Percentiles rank a stretch among this genome's conserved stretches.
Conservation (phyloP, 2,888 invertebrate genomes). For the Neoscelio sp. region DNA sequence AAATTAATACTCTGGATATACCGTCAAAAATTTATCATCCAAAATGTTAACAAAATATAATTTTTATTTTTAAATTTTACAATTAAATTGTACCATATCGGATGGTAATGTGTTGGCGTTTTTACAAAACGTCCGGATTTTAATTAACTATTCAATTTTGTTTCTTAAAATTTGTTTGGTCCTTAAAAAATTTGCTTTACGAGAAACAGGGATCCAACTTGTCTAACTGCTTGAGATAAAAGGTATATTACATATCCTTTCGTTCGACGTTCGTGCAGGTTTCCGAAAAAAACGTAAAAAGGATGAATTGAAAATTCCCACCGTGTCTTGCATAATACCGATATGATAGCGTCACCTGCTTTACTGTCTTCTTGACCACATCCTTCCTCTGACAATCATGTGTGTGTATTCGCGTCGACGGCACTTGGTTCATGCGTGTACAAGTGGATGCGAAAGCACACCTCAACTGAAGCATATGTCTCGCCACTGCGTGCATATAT, state of each 20-base stretch:
- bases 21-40: too few species aligned
- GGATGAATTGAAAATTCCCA: conserved; percentile 73
- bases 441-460: conserved; percentile 60
- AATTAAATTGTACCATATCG: too few species aligned
- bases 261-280: conserved; percentile 53
- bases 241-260: conserved; percentile 5
- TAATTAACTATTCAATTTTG: background rate
- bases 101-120: too few species aligned
- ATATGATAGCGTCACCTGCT: conserved; percentile 75
- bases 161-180: background rate
- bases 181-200: background rate
- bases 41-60: too few species aligned
- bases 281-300: conserved; percentile 55
- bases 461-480: conserved; percentile 57
- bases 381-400: conserved; percentile 78
- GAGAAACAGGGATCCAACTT: background rate
- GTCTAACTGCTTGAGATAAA: conserved; percentile 39
- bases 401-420: conserved; percentile 56
- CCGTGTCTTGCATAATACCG: conserved; percentile 75
- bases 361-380: conserved; percentile 79
- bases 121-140: too few species aligned
- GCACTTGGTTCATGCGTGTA: conserved; percentile 51
- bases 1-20: too few species aligned
- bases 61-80: too few species aligned
- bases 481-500: conserved; percentile 53